Percentiles rank a stretch among this genome's conserved stretches.
These are phyloP conservation scores for Cephus rjabovi DNA, from an alignment of 2,888 invertebrate genomes.

Conservation along the genomic window DNA sequence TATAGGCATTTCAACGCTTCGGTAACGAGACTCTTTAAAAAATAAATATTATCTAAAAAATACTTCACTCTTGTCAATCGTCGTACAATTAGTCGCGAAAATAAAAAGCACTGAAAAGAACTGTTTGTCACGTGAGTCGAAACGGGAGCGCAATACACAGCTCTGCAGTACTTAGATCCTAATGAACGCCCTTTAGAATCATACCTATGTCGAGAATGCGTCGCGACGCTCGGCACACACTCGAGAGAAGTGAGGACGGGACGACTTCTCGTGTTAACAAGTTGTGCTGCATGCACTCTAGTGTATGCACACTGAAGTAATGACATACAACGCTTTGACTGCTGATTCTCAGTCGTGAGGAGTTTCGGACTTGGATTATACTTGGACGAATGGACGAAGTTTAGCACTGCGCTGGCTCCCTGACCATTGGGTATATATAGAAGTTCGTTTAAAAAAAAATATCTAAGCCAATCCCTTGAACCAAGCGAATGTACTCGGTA, in stretches of 20 bases:
- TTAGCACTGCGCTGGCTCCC: neutral
- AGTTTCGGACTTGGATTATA: neutral
- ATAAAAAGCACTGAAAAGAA: neutral
- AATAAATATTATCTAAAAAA: neutral
- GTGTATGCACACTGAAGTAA: neutral
- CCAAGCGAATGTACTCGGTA: too few species aligned
- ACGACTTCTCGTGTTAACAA: conserved; percentile 26
- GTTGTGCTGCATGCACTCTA: conserved; percentile 14
- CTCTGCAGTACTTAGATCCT: conserved; percentile 34
- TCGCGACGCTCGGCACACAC: conserved; percentile 30
- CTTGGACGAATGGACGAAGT: neutral
- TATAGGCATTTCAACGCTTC: neutral
- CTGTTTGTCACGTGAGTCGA: neutral
- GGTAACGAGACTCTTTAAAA: neutral
- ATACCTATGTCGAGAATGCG: conserved; percentile 33
- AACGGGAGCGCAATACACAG: conserved; percentile 11
- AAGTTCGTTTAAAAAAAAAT: neutral
- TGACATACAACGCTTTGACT: neutral
- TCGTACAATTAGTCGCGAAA: neutral
- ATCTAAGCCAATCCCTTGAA: neutral
- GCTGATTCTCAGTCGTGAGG: neutral
- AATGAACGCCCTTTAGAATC: conserved; percentile 48
- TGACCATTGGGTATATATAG: neutral
- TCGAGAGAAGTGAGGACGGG: conserved; percentile 8
- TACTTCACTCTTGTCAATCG: neutral